These are phyloP conservation scores for Peromyscus eremicus DNA, from an alignment of 2,797 vertebrate species.

Conservation along the genomic window DNA sequence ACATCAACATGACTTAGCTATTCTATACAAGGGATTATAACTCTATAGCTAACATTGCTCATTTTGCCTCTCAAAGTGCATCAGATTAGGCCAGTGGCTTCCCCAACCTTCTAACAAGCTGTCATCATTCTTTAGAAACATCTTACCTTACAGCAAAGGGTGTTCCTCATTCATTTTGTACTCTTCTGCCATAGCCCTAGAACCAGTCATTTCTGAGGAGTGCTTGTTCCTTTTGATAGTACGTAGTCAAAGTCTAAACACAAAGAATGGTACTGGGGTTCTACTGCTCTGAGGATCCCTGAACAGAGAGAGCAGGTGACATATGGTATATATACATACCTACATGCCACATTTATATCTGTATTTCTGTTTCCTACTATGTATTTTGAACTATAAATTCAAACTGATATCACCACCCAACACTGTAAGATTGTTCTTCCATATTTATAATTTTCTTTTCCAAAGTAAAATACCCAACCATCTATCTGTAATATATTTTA, in stretches of 20 bases:
- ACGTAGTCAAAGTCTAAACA: neutral
- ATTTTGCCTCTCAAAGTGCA: constrained; percentile 4
- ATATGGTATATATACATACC: neutral
- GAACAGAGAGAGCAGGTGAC: neutral
- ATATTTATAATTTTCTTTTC: neutral
- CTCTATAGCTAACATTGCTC: neutral
- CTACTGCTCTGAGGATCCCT: neutral
- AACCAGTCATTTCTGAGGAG: constrained; percentile 6
- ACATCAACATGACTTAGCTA: neutral
- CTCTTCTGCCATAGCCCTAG: neutral
- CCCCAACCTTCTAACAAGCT: neutral
- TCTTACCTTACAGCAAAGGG: neutral
- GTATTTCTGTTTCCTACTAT: neutral
- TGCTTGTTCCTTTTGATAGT: neutral
- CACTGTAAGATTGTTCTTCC: neutral
- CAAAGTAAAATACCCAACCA: neutral
- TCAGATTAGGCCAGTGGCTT: neutral
- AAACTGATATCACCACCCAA: neutral
- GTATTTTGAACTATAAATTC: neutral
- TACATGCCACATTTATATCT: neutral
- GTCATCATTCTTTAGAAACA: constrained; percentile 7
- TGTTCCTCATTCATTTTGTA: neutral
- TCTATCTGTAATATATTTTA: neutral
- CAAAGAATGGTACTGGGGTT: neutral
- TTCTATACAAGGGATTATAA: constrained; percentile 29